Evolutionary conservation across 2,113 vertebrate genomes (phyloP).

Genomic region (Alosa alosa): DNA sequence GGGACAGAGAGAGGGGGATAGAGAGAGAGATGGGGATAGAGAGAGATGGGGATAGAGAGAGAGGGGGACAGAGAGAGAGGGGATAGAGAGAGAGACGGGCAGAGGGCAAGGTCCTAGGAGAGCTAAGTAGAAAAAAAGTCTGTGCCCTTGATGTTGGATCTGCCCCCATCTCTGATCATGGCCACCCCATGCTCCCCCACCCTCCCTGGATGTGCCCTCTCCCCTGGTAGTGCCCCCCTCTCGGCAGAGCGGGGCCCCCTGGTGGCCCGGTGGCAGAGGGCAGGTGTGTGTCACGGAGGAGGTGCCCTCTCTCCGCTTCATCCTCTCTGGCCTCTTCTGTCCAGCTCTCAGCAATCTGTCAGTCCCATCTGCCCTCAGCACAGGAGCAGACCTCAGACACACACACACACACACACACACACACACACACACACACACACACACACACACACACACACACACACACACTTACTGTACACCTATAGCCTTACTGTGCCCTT

Average conservation of each 20-base stretch:
- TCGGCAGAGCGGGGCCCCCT: no score
- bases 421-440: slow-evolving; percentile 18
- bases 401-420: slow-evolving; percentile 36
- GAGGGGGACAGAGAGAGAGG: no score
- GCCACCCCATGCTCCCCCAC: no score
- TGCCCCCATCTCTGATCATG: no score
- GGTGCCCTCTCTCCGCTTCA: neutral
- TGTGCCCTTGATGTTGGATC: no score
- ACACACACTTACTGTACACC: neutral
- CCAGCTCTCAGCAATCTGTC: slow-evolving; percentile 46
- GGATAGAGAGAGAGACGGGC: no score
- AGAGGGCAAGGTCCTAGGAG: neutral
- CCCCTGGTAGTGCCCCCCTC: no score
- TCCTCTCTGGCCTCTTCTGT: neutral
- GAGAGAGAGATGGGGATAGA: no score
- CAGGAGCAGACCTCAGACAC: slow-evolving; percentile 34
- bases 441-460: neutral
- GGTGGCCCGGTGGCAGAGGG: no score
- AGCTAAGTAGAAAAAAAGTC: no score
- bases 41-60: neutral
- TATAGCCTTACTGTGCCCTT: neutral
- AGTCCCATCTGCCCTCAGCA: slow-evolving; percentile 43
- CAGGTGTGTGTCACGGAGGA: neutral
- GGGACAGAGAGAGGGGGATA: neutral
- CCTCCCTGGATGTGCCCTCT: no score